Percentiles rank a stretch among this genome's conserved stretches.
phyloP scores from a whole-genome alignment of 2,113 vertebrate genomes.

The Pungitius pungitius region DNA sequence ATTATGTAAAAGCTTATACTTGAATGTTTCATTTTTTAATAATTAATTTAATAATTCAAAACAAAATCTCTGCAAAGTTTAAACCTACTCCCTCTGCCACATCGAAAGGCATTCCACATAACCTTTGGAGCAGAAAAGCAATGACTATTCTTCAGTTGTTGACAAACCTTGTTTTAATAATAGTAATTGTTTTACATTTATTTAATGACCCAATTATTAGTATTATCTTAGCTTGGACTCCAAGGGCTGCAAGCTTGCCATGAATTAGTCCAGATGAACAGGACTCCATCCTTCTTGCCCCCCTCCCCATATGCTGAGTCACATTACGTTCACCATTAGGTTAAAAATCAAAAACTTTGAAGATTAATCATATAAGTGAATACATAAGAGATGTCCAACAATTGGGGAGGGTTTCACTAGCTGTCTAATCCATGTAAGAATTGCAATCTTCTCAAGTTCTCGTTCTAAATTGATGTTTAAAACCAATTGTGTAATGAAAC shows the following conservation, averaged over 20 bases:
- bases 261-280: slow-evolving; percentile 42
- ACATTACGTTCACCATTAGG: slow-evolving; percentile 3
- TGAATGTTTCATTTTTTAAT: slow-evolving; percentile 63
- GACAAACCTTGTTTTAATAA: slow-evolving; percentile 69
- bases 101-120: slow-evolving; percentile 26
- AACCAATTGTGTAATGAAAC: neutral
- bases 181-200: slow-evolving; percentile 71
- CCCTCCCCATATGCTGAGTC: neutral
- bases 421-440: no score
- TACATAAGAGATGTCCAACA: slow-evolving; percentile 1
- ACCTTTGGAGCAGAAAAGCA: slow-evolving; percentile 19
- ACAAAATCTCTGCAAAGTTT: slow-evolving; percentile 43
- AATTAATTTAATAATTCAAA: slow-evolving; percentile 63
- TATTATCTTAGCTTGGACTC: slow-evolving; percentile 30
- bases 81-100: slow-evolving; percentile 6
- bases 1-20: slow-evolving; percentile 35
- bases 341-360: slow-evolving; percentile 26
- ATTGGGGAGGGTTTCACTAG: neutral
- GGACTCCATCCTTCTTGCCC: slow-evolving; percentile 6
- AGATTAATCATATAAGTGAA: slow-evolving; percentile 21
- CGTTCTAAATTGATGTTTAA: neutral
- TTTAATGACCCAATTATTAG: slow-evolving; percentile 74
- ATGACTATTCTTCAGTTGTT: slow-evolving; percentile 53
- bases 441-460: neutral
- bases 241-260: slow-evolving; percentile 31